phyloP scores from a whole-genome alignment of 2,888 invertebrate genomes.

The Cabera pusaria region DNA sequence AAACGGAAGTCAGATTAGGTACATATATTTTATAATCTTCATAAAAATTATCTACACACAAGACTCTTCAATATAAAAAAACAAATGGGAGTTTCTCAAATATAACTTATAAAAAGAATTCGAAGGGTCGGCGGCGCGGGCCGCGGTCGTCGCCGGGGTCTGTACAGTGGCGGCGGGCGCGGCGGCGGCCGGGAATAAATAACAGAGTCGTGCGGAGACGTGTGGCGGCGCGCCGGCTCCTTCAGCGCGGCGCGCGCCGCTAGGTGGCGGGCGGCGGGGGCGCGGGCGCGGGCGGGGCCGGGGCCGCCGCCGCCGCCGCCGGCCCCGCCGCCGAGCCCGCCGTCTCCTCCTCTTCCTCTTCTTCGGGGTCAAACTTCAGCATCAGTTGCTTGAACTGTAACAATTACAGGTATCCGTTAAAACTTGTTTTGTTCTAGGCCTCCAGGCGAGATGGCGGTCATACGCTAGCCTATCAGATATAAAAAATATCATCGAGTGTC shows the following conservation, averaged over 20 bases:
- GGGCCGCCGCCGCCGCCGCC: constrained; percentile 64
- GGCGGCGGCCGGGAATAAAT: constrained; percentile 38
- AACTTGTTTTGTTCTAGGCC: too few relatives aligned
- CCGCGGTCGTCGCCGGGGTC: too few relatives aligned
- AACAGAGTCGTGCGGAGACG: constrained; percentile 41
- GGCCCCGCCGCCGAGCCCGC: constrained; percentile 72
- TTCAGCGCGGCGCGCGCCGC: constrained; percentile 30
- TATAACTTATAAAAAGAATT: constrained; percentile 65
- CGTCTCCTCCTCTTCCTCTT: constrained; percentile 88
- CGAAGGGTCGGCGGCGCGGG: constrained; percentile 39
- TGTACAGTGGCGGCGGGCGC: too few relatives aligned
- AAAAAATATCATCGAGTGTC: too few relatives aligned
- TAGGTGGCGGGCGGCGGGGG: constrained; percentile 47
- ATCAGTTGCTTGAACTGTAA: constrained; percentile 91
- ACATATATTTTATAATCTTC: constrained; percentile 80
- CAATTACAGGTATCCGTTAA: too few relatives aligned
- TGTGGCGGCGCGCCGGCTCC: constrained; percentile 11
- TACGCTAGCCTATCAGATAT: too few relatives aligned
- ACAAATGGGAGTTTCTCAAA: constrained; percentile 72
- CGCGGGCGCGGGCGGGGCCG: constrained; percentile 35
- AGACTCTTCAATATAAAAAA: constrained; percentile 76
- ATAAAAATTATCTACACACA: constrained; percentile 82
- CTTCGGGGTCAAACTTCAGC: constrained; percentile 92
- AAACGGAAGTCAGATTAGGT: constrained; percentile 67
- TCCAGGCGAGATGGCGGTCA: too few relatives aligned